Evolutionary conservation across 2,113 vertebrate species (phyloP).

Genomic region (Muscicapa adusta): DNA sequence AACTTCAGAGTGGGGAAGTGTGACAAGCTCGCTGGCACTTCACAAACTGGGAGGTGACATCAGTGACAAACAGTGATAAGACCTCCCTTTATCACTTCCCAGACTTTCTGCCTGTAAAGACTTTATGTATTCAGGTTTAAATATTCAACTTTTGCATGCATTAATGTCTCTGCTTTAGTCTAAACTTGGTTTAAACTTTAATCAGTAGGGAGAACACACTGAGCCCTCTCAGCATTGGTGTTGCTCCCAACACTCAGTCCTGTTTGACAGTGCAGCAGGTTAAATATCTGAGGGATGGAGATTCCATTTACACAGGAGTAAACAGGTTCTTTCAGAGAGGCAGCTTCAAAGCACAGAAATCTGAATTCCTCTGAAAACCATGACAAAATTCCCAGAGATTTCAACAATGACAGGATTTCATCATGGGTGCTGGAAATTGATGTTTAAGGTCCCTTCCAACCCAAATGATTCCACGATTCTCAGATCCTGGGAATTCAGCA

Average conservation of each 20-base stretch:
- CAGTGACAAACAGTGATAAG: not conserved
- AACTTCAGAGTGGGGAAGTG: not conserved
- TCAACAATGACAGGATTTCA: not conserved
- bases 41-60: not conserved
- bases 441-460: not conserved
- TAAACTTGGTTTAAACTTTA: slow-evolving; percentile 16
- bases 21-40: rapidly evolving
- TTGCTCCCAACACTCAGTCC: not conserved
- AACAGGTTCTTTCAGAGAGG: not conserved
- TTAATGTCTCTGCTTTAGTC: not conserved
- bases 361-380: not conserved
- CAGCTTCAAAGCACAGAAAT: slow-evolving; percentile 27
- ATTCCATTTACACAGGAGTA: not conserved
- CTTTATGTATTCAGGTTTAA: slow-evolving; percentile 1
- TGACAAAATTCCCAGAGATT: rapidly evolving
- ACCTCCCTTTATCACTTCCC: not conserved
- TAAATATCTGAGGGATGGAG: not conserved
- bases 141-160: not conserved
- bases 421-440: not conserved
- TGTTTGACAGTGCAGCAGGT: not conserved
- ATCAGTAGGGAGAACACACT: not conserved
- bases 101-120: not conserved
- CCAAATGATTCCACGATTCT: not conserved
- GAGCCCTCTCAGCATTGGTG: not conserved
- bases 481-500: not conserved